Evolutionary conservation across 2,113 vertebrate species (phyloP).

Genomic region (Malurus cyaneus): DNA sequence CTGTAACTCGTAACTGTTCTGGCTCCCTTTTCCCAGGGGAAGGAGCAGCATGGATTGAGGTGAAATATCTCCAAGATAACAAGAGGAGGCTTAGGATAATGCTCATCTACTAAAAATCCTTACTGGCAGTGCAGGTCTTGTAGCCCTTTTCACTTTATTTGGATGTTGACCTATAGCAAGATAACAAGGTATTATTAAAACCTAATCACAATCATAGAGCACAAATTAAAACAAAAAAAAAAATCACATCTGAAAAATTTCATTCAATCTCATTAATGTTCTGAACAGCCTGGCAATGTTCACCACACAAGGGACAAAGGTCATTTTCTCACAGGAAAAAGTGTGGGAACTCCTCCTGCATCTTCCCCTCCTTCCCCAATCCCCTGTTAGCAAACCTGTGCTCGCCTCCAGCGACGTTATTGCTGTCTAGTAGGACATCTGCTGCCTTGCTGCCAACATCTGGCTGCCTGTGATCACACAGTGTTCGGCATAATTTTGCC

Average conservation of each 20-base stretch:
- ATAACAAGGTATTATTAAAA: background rate
- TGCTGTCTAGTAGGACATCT: constrained; percentile 61
- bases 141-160: background rate
- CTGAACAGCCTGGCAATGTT: background rate
- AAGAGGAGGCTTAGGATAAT: background rate
- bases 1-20: background rate
- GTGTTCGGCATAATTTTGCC: constrained; percentile 36
- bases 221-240: background rate
- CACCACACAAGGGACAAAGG: background rate
- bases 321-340: background rate
- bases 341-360: background rate
- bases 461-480: constrained; percentile 21
- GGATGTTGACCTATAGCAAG: background rate
- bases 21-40: background rate
- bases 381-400: background rate
- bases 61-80: background rate
- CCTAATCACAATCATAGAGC: background rate
- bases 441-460: constrained; percentile 55
- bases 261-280: background rate
- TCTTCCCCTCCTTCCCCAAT: background rate
- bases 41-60: background rate
- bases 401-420: constrained; percentile 39
- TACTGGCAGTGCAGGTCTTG: background rate
- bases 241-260: background rate
- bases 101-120: background rate